phyloP scores from a whole-genome alignment of 2,797 vertebrate species.

The Rhinichthys osculus region DNA sequence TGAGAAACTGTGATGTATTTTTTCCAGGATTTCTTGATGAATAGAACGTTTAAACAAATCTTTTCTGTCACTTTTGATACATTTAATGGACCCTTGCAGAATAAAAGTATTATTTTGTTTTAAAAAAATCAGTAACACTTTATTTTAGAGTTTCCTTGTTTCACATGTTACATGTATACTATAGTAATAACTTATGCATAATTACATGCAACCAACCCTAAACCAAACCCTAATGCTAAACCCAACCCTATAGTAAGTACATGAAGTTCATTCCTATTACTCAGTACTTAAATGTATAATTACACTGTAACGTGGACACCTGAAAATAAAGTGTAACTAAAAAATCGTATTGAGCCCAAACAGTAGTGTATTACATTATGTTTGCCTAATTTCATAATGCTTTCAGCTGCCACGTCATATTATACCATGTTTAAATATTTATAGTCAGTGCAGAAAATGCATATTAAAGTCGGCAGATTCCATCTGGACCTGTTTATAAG shows the following conservation, averaged over 20 bases:
- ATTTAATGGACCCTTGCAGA: not conserved
- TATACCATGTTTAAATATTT: constrained; percentile 6
- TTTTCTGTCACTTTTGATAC: no score
- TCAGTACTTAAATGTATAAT: no score
- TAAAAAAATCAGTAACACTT: not conserved
- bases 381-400: not conserved
- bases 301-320: no score
- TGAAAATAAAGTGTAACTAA: not conserved
- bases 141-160: no score
- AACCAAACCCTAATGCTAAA: no score
- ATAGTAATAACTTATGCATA: no score
- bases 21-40: not conserved
- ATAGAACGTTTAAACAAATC: not conserved
- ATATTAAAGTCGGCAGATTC: not conserved
- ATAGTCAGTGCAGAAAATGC: not conserved
- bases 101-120: not conserved
- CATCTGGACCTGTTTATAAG: constrained; percentile 32
- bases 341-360: not conserved
- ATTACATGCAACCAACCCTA: no score
- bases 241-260: no score
- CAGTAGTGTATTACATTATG: not conserved
- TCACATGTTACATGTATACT: no score
- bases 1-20: not conserved
- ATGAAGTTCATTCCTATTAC: no score
- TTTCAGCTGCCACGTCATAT: not conserved